Conservation (phyloP, 2,113 vertebrate genomes). For the Embiotoca jacksoni region DNA sequence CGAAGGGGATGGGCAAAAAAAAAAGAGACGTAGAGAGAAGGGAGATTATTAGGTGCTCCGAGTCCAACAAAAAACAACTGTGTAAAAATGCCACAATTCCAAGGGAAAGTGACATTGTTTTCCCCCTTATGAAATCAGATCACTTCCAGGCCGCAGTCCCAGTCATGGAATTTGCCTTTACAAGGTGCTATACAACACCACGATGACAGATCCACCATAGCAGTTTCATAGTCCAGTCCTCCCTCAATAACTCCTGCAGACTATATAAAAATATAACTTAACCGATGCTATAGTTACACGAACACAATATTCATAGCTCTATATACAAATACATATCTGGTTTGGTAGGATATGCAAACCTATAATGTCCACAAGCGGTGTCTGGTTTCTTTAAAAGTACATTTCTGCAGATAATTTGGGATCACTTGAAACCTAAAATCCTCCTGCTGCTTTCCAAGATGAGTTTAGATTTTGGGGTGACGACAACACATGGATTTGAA, state of each 20-base stretch:
- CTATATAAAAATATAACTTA: slow-evolving; percentile 1
- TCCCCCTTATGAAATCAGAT: slow-evolving; percentile 58
- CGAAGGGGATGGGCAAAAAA: slow-evolving; percentile 34
- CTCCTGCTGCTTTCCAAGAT: slow-evolving; percentile 5
- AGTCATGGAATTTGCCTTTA: slow-evolving; percentile 49
- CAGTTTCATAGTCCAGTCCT: slow-evolving; percentile 37
- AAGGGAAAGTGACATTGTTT: slow-evolving; percentile 54
- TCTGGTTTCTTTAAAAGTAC: not conserved
- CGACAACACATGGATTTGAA: slow-evolving; percentile 46
- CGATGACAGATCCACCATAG: slow-evolving; percentile 42
- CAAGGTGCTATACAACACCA: slow-evolving; percentile 43
- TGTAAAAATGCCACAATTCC: slow-evolving; percentile 55
- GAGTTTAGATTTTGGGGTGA: slow-evolving; percentile 26
- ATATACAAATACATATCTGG: not conserved
- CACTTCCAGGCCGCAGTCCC: slow-evolving; percentile 44
- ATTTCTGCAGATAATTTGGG: not conserved
- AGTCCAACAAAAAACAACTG: slow-evolving; percentile 42
- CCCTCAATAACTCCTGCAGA: slow-evolving; percentile 18
- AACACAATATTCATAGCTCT: not conserved
- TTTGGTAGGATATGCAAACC: not conserved
- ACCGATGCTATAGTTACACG: not conserved
- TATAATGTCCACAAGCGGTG: not conserved
- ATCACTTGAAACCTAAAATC: slow-evolving; percentile 14
- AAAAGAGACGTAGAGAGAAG: slow-evolving; percentile 1
- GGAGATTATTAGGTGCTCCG: slow-evolving; percentile 47